Conservation (phyloP, 2,797 vertebrate species). For the Epinephelus coioides region DNA sequence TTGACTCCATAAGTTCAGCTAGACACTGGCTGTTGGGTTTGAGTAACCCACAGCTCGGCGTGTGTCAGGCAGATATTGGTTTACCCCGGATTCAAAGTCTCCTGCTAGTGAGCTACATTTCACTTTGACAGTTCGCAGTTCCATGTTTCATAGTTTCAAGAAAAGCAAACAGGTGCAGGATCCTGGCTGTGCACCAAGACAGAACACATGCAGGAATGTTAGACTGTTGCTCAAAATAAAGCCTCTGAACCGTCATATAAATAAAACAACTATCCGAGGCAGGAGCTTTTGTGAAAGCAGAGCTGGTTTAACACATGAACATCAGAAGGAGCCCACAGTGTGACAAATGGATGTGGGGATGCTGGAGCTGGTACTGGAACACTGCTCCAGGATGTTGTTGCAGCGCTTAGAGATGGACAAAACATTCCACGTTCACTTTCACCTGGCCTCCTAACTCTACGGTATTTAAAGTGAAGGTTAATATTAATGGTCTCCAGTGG, state of each 20-base stretch:
- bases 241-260: conserved; percentile 49
- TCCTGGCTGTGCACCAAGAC: conserved; percentile 40
- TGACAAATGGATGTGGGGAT: conserved; percentile 23
- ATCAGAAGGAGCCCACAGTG: conserved; percentile 10
- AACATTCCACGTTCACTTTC: conserved; percentile 1
- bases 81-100: conserved; percentile 31
- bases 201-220: conserved; percentile 29
- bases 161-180: conserved; percentile 66
- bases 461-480: background rate
- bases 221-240: conserved; percentile 34
- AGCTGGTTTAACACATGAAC: conserved; percentile 31
- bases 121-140: conserved; percentile 45
- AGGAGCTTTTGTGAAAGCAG: conserved; percentile 32
- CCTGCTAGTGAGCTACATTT: conserved; percentile 43
- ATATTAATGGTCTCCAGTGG: background rate
- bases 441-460: background rate
- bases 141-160: conserved; percentile 46
- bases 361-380: conserved; percentile 3
- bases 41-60: conserved; percentile 33
- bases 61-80: conserved; percentile 46
- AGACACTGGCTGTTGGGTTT: conserved; percentile 14
- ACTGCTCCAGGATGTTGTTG: conserved; percentile 20
- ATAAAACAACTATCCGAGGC: conserved; percentile 43
- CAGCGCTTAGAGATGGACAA: conserved; percentile 11
- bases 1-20: conserved; percentile 10